Evolutionary conservation across 92 coral and sea anemone species (phyloP), one percentile per base, ranked within the genome.

Genomic region (Anthopleura xanthogrammica): DNA sequence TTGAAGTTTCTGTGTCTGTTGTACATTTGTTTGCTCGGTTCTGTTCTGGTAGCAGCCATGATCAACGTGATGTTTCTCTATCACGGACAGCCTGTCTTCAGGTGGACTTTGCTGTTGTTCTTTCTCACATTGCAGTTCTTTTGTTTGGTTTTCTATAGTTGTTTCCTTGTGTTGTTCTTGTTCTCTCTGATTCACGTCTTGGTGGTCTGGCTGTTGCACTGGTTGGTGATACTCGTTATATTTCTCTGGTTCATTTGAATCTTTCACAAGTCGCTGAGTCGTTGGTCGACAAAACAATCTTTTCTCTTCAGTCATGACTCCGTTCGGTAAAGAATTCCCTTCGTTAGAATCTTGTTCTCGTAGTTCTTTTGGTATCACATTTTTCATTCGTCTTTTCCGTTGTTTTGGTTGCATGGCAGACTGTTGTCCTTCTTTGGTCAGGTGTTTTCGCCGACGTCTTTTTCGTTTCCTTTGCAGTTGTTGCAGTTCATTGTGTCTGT

Each of bases 401-500:
- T 29, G 74, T 68, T 36, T 36, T 68, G 74, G 74, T 16, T 29
- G 46, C 40, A 68, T 68, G 42, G 29, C 40, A 20, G 23, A 23
- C 14, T 62, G 70, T 24, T 68, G 41, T 29, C 13, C 41, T 29
- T 36, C 74, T 36, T 68, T 23, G 11, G 74, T 24, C 17, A 29
- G 74, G 29, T 77, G 19, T 52, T 52, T 43, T 52, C 60, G 24
- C 52, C 80, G 79, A 22, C 79, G 60, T 77, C 64, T 22, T 52
- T 52, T 50, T 77, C 41, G 60, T n/a, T 50, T 77, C 16, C 17
- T 24, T 16, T 77, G 80, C 58, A 54, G 80, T 23, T 77, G 80
- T 77, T 77, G 80, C 2, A 77, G 20, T 55, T 46, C 60, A 24
- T 46, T 77, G 41, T 68, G 74, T 68, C 41, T 23, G 42, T 68